A percentile compares a stretch with the other conserved stretches of the same genome.
These are phyloP conservation scores for Parnassius mnemosyne DNA, from an alignment of 2,888 invertebrate species.

Conservation along the genomic window DNA sequence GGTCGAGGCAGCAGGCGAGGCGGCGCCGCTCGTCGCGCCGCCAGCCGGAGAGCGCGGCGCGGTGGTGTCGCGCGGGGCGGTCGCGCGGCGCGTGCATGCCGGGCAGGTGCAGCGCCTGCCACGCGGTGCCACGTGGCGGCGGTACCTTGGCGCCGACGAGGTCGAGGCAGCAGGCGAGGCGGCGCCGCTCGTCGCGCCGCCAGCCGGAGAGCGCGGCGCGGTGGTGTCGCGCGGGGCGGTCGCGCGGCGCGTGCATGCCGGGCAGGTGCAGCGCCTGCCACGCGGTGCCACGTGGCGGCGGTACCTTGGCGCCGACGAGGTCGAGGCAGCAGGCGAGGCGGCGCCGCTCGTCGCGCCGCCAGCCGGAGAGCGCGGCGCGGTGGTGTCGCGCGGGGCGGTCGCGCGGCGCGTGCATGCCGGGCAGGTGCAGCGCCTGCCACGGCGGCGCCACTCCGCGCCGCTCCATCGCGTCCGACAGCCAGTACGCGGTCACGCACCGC, in stretches of 20 bases:
- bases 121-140: slow-evolving; percentile 84
- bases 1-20: slow-evolving; percentile 91
- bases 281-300: slow-evolving; percentile 41
- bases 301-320: slow-evolving; percentile 91
- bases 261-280: neutral
- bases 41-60: slow-evolving; percentile 94
- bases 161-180: slow-evolving; percentile 91
- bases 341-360: slow-evolving; percentile 91
- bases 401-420: slow-evolving; percentile 84
- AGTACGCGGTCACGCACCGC: slow-evolving; percentile 90
- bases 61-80: slow-evolving; percentile 87
- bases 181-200: slow-evolving; percentile 90
- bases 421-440: slow-evolving; percentile 96
- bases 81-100: slow-evolving; percentile 96
- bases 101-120: slow-evolving; percentile 88
- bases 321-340: slow-evolving; percentile 92
- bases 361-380: slow-evolving; percentile 93
- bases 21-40: slow-evolving; percentile 90
- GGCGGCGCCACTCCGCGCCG: slow-evolving; percentile 94
- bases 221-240: slow-evolving; percentile 93
- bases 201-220: slow-evolving; percentile 92
- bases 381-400: slow-evolving; percentile 88
- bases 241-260: slow-evolving; percentile 62
- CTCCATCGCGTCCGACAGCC: slow-evolving; percentile 94
- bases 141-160: slow-evolving; percentile 95